Percentiles rank a stretch among this genome's conserved stretches.
Evolutionary conservation across 2,113 vertebrate genomes (phyloP).

Genomic region (Notarius quadriscutis): DNA sequence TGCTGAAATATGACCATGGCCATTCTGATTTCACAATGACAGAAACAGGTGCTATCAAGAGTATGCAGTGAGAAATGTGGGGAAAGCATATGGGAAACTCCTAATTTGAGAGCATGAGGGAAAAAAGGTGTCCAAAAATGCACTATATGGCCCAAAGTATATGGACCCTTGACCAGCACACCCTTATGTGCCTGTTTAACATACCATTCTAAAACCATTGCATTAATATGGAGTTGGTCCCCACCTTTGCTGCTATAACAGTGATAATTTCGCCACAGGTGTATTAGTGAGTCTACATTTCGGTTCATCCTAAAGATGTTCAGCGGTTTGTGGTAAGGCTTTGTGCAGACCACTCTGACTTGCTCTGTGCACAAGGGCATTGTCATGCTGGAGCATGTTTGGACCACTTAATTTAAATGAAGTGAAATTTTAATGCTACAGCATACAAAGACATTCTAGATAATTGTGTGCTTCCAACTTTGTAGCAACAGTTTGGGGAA

Average conservation of each 20-base stretch:
- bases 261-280: neutral
- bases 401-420: no score
- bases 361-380: neutral
- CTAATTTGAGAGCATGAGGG: neutral
- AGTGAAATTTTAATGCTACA: no score
- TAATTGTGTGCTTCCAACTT: no score
- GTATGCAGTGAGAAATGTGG: neutral
- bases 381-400: no score
- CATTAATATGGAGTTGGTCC: neutral
- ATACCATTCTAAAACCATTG: neutral
- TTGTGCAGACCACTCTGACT: neutral
- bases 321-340: neutral
- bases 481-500: no score
- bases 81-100: neutral
- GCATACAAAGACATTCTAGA: no score
- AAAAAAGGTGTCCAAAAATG: neutral
- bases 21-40: neutral
- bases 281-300: neutral
- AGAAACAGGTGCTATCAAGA: constrained; percentile 4
- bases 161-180: neutral
- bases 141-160: neutral
- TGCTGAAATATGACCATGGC: neutral
- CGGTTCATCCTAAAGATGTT: neutral
- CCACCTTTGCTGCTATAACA: neutral
- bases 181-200: neutral